Base-by-base conservation (phyloP, 2,888 invertebrate species). In the Torymus auratus region DNA sequence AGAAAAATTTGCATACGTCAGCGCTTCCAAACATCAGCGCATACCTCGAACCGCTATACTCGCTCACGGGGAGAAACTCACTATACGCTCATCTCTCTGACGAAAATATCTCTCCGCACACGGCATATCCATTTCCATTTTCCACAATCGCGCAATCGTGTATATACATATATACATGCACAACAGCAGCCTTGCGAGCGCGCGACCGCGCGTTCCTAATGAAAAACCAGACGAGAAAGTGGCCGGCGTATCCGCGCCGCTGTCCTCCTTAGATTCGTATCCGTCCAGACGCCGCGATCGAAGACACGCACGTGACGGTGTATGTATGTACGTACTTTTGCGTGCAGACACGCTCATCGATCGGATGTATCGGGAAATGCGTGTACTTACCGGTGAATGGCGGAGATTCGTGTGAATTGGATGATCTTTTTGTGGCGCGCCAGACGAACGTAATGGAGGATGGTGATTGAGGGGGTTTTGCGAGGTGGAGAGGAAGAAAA, bases 211-310 rank as follows among this genome's bases (percentile, higher is more conserved):
- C 50, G 52, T 71, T 69, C 65, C 64, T 77, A 78, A 71, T 65
- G 60, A 82, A 81, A 81, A 79, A 72, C 52, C 61, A 78, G 75
- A 62, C 28, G 76, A 78, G 82, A 80, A 79, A 77, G 84, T 83
- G 83, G 81, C 80, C 68, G 81, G 62, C 53, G 72, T 60, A 64
- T 72, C 61, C 72, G 55, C 71, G 67, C 15, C 67, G 60, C 69
- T 78, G 81, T 81, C 78, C 81, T 81, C 73, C 70, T 81, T 81
- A 81, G 70, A 81, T 78, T 60, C 77, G 23, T 73, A 81, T 81
- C 81, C 73, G 81, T 77, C 65, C 68, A 77, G 68, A 73, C 76
- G 41, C 41, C 41, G 41, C 1, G 41, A 41, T 41, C 41, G 41
- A 41, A 41, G 41, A 41, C 41, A 41, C 41, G 7, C 41, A 7